Evolutionary conservation across 2,113 vertebrate genomes (phyloP).

Genomic region (Pantherophis guttatus): DNA sequence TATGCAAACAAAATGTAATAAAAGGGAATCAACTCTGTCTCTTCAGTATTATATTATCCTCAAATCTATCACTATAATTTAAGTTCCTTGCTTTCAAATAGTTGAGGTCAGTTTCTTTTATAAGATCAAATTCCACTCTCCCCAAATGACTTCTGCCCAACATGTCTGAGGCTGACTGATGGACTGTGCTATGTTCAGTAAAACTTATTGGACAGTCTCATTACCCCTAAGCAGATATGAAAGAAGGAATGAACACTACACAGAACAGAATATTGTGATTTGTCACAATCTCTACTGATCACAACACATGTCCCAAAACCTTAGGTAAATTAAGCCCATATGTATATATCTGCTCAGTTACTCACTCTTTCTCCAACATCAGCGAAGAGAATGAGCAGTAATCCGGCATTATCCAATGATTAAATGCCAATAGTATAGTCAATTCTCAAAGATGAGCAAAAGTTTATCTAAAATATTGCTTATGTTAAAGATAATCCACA

Average conservation of each 20-base stretch:
- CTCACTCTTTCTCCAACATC: background rate
- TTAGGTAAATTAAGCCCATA: background rate
- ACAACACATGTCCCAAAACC: background rate
- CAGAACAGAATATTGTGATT: background rate
- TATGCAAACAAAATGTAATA: background rate
- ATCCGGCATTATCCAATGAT: background rate
- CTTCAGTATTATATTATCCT: background rate
- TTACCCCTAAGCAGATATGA: background rate
- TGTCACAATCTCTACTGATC: background rate
- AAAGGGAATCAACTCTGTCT: background rate
- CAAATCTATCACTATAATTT: background rate
- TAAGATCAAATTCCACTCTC: background rate
- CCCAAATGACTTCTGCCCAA: background rate
- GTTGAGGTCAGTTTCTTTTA: background rate
- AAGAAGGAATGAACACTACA: background rate
- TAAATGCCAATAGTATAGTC: background rate
- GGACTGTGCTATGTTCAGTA: background rate
- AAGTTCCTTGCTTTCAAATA: background rate
- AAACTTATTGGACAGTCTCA: background rate
- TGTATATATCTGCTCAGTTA: background rate
- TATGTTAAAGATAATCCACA: background rate
- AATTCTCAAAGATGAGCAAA: background rate
- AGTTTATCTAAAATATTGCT: background rate
- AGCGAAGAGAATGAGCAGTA: background rate
- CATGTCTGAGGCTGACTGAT: background rate